A percentile compares a stretch with the other conserved stretches of the same genome.
Conservation (phyloP, 2,888 invertebrate species). For the Melipona beecheii region DNA sequence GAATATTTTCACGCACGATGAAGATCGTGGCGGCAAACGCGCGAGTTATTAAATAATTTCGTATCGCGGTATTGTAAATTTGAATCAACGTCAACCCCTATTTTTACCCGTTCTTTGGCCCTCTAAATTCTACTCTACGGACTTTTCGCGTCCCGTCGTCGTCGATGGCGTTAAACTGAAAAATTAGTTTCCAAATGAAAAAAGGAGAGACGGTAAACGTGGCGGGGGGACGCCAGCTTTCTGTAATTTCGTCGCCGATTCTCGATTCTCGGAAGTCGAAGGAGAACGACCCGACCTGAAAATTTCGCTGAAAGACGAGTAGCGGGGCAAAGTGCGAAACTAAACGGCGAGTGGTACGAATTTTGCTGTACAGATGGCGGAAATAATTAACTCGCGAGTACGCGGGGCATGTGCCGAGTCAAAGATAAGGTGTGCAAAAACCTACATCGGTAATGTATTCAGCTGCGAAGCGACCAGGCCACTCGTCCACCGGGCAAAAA, state of each 20-base stretch:
- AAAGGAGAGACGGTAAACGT: neutral
- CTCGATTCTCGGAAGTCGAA: neutral
- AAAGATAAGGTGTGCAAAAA: slow-evolving; percentile 47
- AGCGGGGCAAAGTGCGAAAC: too few species aligned
- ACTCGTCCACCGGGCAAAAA: slow-evolving; percentile 22
- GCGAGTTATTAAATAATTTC: neutral
- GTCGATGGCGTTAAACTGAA: too few species aligned
- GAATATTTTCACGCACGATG: slow-evolving; percentile 41
- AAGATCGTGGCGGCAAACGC: neutral
- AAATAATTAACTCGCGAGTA: slow-evolving; percentile 40
- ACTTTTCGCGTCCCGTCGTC: neutral
- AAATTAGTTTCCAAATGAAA: neutral
- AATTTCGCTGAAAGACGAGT: neutral
- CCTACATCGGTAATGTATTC: slow-evolving; percentile 36
- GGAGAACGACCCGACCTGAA: neutral
- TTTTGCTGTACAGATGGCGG: neutral
- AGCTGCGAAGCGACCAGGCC: slow-evolving; percentile 8
- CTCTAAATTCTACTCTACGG: neutral
- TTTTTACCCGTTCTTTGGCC: too few species aligned
- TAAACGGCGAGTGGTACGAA: neutral
- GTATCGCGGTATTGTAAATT: neutral
- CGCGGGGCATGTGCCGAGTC: slow-evolving; percentile 14
- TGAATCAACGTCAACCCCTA: neutral
- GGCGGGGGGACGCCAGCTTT: neutral
- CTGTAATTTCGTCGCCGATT: neutral